A percentile compares a stretch with the other conserved stretches of the same genome.
phyloP scores from a whole-genome alignment of 2,797 vertebrate genomes.

The Argya squamiceps region DNA sequence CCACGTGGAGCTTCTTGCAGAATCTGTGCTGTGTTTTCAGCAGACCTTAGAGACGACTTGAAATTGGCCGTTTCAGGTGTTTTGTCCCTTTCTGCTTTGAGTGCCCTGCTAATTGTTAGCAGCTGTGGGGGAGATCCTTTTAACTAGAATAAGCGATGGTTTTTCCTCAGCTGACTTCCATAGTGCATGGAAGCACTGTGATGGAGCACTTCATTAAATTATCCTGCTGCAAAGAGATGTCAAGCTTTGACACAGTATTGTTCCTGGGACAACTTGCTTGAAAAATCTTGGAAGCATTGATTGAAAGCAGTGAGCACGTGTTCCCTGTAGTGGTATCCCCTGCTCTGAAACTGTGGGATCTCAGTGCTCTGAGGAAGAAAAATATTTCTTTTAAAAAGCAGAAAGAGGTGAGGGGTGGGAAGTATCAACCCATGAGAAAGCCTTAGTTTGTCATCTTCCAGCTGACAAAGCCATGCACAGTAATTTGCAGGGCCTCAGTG shows the following conservation, averaged over 20 bases:
- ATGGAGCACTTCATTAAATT: not conserved
- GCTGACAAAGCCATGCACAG: not conserved
- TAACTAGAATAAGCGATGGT: not conserved
- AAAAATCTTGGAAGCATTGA: not conserved
- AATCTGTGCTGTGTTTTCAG: not conserved
- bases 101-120: not conserved
- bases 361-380: not conserved
- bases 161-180: not conserved
- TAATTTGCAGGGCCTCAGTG: not conserved
- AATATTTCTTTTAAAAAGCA: not conserved
- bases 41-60: not conserved
- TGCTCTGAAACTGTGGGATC: not conserved
- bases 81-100: not conserved
- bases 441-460: not conserved
- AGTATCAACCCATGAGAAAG: not conserved
- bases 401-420: not conserved
- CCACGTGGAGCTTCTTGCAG: not conserved
- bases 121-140: not conserved
- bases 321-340: not conserved
- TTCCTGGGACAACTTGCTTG: not conserved
- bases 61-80: not conserved
- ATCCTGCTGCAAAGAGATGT: not conserved
- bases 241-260: not conserved
- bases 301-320: not conserved
- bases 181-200: not conserved